Evolutionary conservation across 2,888 invertebrate species (phyloP).

Genomic region (Tetragonisca angustula): DNA sequence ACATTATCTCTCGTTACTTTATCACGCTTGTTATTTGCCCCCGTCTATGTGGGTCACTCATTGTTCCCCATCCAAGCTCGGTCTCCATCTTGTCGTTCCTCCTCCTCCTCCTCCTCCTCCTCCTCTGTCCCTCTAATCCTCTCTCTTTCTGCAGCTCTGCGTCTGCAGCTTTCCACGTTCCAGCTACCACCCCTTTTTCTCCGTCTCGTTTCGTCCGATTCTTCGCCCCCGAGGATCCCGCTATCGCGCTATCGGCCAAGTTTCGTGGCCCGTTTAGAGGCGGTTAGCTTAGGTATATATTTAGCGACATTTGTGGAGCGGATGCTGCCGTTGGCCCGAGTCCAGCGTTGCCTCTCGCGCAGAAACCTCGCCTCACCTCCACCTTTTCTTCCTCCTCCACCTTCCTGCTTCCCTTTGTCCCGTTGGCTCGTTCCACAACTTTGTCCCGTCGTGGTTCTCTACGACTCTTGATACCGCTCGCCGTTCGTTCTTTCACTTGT

Average conservation of each 20-base stretch:
- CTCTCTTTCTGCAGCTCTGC: neutral
- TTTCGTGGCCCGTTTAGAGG: slow-evolving; percentile 71
- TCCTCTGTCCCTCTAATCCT: neutral
- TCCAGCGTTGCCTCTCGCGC: slow-evolving; percentile 70
- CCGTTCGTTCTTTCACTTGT: neutral
- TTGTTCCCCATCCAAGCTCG: slow-evolving; percentile 48
- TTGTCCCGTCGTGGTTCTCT: neutral
- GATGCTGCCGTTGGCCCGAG: slow-evolving; percentile 79
- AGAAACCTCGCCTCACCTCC: slow-evolving; percentile 46
- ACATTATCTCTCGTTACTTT: slow-evolving; percentile 73
- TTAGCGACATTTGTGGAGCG: slow-evolving; percentile 81
- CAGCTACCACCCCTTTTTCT: neutral
- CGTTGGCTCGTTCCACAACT: neutral
- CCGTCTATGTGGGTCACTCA: slow-evolving; percentile 61
- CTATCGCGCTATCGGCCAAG: slow-evolving; percentile 65
- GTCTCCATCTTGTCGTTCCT: slow-evolving; percentile 51
- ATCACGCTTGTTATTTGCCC: slow-evolving; percentile 68
- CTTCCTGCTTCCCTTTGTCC: slow-evolving; percentile 33
- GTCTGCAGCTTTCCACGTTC: slow-evolving; percentile 9
- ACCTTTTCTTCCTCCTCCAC: slow-evolving; percentile 36
- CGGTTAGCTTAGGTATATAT: slow-evolving; percentile 77
- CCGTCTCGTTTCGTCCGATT: neutral
- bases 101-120: neutral
- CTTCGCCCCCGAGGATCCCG: slow-evolving; percentile 11
- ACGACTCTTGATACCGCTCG: neutral